Evolutionary conservation across 1,140 invertebrate genomes (phyloP).

Genomic region (Drosophila rufa): DNA sequence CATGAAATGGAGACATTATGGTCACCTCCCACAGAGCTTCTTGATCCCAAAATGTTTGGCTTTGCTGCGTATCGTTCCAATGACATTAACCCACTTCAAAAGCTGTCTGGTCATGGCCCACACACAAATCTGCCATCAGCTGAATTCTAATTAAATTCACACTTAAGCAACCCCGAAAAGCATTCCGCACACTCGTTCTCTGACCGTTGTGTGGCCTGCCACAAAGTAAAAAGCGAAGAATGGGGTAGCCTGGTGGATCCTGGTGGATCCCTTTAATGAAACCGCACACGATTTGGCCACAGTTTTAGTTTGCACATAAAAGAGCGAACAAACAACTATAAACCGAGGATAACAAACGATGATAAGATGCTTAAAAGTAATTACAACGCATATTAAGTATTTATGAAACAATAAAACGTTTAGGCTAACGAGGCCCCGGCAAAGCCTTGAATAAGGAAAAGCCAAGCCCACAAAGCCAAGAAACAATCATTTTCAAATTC

Average conservation of each 20-base stretch:
- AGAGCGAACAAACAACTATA: constrained; percentile 13
- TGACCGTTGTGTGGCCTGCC: constrained; percentile 50
- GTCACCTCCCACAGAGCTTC: constrained; percentile 19
- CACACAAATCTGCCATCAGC: constrained; percentile 42
- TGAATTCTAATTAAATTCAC: constrained; percentile 77
- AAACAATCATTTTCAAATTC: constrained; percentile 61
- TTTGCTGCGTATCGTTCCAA: constrained; percentile 6
- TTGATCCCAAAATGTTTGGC: constrained; percentile 10
- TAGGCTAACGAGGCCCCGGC: constrained; percentile 36
- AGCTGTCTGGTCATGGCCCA: constrained; percentile 17
- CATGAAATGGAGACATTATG: constrained; percentile 55
- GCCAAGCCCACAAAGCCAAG: constrained; percentile 25
- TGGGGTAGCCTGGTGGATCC: neutral
- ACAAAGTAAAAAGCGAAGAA: constrained; percentile 40
- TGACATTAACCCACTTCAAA: constrained; percentile 56
- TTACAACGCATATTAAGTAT: constrained; percentile 79
- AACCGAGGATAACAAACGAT: constrained; percentile 39
- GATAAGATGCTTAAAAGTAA: constrained; percentile 73
- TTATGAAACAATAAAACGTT: constrained; percentile 81
- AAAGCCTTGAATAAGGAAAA: constrained; percentile 15
- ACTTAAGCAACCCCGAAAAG: constrained; percentile 28
- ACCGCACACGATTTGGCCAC: constrained; percentile 38
- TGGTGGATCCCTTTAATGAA: constrained; percentile 39
- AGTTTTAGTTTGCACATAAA: constrained; percentile 49
- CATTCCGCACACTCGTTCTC: constrained; percentile 55